Conservation (phyloP, 2,888 invertebrate genomes). For the Mamestra brassicae region DNA sequence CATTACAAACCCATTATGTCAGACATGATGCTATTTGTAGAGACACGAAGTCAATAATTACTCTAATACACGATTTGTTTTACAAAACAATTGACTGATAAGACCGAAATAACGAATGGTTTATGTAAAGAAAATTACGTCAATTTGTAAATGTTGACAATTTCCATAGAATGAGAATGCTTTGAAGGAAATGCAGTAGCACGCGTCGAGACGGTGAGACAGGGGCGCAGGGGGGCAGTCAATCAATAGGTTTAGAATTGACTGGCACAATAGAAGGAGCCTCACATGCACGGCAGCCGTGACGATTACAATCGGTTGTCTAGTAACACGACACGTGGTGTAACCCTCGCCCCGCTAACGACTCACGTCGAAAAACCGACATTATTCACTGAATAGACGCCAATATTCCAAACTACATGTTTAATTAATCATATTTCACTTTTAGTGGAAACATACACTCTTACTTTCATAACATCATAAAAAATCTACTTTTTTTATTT, state of each 20-base stretch:
- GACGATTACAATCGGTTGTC: conserved; percentile 67
- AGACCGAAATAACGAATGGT: not conserved
- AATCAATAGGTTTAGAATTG: conserved; percentile 83
- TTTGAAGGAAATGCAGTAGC: conserved; percentile 79
- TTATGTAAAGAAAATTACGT: conserved; percentile 5
- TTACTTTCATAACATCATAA: not conserved
- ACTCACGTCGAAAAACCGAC: conserved; percentile 59
- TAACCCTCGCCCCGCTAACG: conserved; percentile 74
- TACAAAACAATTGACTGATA: conserved; percentile 8
- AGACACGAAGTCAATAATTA: conserved; percentile 9
- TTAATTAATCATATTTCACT: conserved; percentile 44
- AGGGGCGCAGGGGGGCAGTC: conserved; percentile 73
- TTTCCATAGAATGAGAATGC: conserved; percentile 59
- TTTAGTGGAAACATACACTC: conserved; percentile 21
- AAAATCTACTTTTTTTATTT: conserved; percentile 20
- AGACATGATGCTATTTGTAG: conserved; percentile 9
- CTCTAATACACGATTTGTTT: conserved; percentile 9
- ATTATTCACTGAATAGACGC: conserved; percentile 59
- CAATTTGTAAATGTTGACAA: conserved; percentile 46
- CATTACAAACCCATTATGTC: conserved; percentile 35
- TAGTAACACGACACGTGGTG: conserved; percentile 70
- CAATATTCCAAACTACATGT: conserved; percentile 34
- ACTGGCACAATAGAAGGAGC: conserved; percentile 72
- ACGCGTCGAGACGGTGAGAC: conserved; percentile 64
- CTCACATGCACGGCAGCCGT: conserved; percentile 66